Evolutionary conservation across 2,888 invertebrate genomes (phyloP), one percentile per base, ranked within the genome.

Genomic region (Hoplodrina ambigua): DNA sequence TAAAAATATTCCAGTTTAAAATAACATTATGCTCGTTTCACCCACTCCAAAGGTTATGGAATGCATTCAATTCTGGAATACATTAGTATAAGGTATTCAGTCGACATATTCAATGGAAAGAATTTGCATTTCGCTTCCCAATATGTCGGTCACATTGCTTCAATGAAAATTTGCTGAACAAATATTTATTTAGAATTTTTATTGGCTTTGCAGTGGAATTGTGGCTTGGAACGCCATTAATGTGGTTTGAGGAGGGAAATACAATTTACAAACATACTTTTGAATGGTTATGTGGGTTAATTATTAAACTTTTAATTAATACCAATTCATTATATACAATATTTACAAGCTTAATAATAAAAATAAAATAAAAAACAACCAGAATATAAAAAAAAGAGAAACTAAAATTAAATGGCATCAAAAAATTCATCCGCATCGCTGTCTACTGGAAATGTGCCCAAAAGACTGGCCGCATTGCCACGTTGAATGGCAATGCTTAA

Each of bases 21-120:
- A 78, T 62, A 75, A 75, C 64, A 72, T 78, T 71, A 74, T 62
- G 61, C 53, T 56, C 75, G 61, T 75, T 71, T 56, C 54, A 70
- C 20, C 25, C 71, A 61, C 65, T 79, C 62, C 54, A 68, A 69
- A 66, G 72, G 72, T 80, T 79, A 80, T 70, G 52, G 71, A 77
- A 67, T 70, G 75, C 71, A 70, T 81, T 72, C 66, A 68, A 53
- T 72, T 75, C 74, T 69, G 60, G 37, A 66, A 81, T 69, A 81
- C 79, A 78, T 81, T 81, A 78, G 71, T 72, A 59, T 58, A 69
- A 75, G 71, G 69, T 63, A 78, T 81, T 80, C 78, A 78, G 72
- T 65, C 66, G 75, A 66, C 72, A 72, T 69, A 52, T 69, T 79
- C 71, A 79, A 79, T 73, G 69, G 54, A 76, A 69, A 57, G 58